Base-by-base conservation (phyloP, 2,888 invertebrate genomes). In the Spicauda simplicius region DNA sequence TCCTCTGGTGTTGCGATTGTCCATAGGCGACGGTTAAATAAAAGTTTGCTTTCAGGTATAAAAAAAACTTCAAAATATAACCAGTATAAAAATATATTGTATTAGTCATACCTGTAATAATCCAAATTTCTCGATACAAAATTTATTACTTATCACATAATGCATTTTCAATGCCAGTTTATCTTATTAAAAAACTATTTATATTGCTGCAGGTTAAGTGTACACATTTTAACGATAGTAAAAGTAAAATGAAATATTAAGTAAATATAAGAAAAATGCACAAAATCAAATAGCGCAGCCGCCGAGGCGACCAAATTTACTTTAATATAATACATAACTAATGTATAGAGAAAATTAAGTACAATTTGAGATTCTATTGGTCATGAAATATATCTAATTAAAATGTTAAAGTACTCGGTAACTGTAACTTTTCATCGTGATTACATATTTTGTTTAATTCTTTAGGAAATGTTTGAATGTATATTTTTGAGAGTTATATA, bases 321-420 rank as follows among this genome's bases (percentile, higher is more conserved):
- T 16, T 60, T 50, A 5, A 48, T 18, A 11, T 50, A 53, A n/a
- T 25, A 65, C 54, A 5, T 25, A 25, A 4, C 25, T 25, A 25
- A 25, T 5, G 25, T n/a, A 41, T 54, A 62, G 20, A 68, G 58
- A 69, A 68, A 73, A 70, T 80, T 86, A 87, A 87, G 86, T 86
- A 86, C 85, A 82, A 75, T 82, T 78, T 80, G 87, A 87, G 87
- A 87, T 87, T 86, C 87, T 69, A 73, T 65, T 62, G 71, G 73
- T 67, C 67, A 67, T 67, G 61, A 57, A 53, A 16, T 19, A 50
- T 14, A 30, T 10, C 25, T 20, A 11, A 20, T 60, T 18, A 30
- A n/a, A 30, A 30, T 52, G n/a, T 45, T 11, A 45, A 41, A 37
- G 37, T 45, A 45, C 11, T 45, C 45, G n/a, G n/a, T 45, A n/a